Conservation (phyloP, 2,797 vertebrate genomes). For the Hyperoplus immaculatus region DNA sequence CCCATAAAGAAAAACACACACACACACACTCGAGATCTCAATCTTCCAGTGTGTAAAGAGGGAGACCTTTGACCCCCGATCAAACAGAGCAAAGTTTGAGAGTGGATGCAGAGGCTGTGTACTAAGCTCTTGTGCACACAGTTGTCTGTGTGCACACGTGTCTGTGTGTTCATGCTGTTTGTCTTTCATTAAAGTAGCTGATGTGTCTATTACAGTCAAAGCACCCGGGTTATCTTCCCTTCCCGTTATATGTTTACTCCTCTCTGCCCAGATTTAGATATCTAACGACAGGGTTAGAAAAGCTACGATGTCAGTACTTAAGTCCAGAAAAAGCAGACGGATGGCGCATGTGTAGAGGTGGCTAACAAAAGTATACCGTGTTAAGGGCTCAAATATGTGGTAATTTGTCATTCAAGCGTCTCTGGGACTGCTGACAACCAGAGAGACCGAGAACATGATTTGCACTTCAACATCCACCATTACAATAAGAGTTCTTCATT, state of each 20-base stretch:
- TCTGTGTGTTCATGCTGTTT: slow-evolving; percentile 66
- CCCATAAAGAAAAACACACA: slow-evolving; percentile 14
- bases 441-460: background rate
- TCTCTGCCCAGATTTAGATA: background rate
- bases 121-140: slow-evolving; percentile 69
- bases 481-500: slow-evolving; percentile 10
- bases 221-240: slow-evolving; percentile 14
- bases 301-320: background rate
- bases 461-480: slow-evolving; percentile 8
- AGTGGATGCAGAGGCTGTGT: slow-evolving; percentile 67
- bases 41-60: slow-evolving; percentile 58
- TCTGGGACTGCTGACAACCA: background rate
- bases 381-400: background rate
- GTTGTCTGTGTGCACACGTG: slow-evolving; percentile 18
- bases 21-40: slow-evolving; percentile 33
- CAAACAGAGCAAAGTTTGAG: slow-evolving; percentile 70
- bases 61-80: slow-evolving; percentile 63
- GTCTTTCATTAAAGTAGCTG: slow-evolving; percentile 69
- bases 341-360: background rate
- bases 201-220: slow-evolving; percentile 59
- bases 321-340: slow-evolving; percentile 3
- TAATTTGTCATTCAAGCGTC: slow-evolving; percentile 12
- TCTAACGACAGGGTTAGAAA: slow-evolving; percentile 1
- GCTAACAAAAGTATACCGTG: background rate
- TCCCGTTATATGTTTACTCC: slow-evolving; percentile 21